Percentiles rank a stretch among this genome's conserved stretches.
phyloP scores from a whole-genome alignment of 37 sponge, comb jelly and placozoan genomes.

The Axinella damicornis region DNA sequence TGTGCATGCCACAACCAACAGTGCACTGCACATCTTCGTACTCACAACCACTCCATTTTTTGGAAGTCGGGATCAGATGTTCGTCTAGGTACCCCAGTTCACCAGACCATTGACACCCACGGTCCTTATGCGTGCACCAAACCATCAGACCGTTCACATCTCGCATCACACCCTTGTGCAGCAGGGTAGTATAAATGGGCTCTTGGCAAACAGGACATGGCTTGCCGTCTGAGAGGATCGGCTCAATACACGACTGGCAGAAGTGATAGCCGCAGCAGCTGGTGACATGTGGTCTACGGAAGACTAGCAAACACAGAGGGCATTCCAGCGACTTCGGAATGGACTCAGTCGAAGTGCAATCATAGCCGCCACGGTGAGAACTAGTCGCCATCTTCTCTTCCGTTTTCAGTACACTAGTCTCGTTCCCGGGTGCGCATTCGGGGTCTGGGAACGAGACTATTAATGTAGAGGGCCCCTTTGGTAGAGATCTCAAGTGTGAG shows the following conservation, averaged over 20 bases:
- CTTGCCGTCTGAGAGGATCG: not conserved
- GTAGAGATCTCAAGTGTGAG: too few species aligned
- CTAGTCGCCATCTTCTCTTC: too few species aligned
- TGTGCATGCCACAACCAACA: not conserved
- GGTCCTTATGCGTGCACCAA: not conserved
- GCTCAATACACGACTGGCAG: not conserved
- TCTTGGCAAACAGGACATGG: slow-evolving; percentile 18
- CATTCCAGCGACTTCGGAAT: not conserved
- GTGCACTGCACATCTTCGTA: not conserved
- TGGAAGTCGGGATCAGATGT: not conserved
- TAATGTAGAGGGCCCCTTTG: too few species aligned
- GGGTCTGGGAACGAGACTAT: too few species aligned
- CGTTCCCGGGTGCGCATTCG: too few species aligned
- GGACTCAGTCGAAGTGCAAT: not conserved
- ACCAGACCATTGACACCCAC: not conserved
- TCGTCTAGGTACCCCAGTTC: not conserved
- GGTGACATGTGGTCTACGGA: slow-evolving; percentile 5
- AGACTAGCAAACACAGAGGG: not conserved
- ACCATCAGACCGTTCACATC: not conserved
- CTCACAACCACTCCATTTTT: not conserved
- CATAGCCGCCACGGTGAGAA: not conserved
- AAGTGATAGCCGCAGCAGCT: slow-evolving; percentile 23
- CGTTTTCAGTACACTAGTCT: too few species aligned
- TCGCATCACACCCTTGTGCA: slow-evolving; percentile 8
- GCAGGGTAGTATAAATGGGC: not conserved